Base-by-base conservation (phyloP, 2,888 invertebrate species). In the Trisateles emortualis region DNA sequence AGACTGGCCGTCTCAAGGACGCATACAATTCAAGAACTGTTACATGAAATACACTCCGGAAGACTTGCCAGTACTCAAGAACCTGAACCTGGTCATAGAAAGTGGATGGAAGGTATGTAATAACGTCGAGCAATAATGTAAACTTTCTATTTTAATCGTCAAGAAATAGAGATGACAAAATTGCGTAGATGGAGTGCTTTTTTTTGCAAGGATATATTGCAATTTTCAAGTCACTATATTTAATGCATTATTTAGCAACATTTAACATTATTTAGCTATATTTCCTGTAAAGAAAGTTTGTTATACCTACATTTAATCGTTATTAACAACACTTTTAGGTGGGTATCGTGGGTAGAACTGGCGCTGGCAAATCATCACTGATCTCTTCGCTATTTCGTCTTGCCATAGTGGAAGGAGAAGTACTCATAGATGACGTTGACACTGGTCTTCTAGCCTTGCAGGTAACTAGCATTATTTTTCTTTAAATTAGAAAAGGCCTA, bases 331-430 rank as follows among this genome's bases (percentile, higher is more conserved):
- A n/a, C n/a, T 91, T 88, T 65, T 83, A 97, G 95, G 94, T 97
- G 51, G 97, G 97, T 10, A 96, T 97, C 64, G 96, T 97, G 3
- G 97, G 97, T 1, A 93, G 97, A 48, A 97, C 97, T 0, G 97
- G 97, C 0, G 97, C 97, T 0, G 97, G 97, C 0, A 97, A 97
- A 83, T 96, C 96, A 0, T 96, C 96, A 0, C 86, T 97, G 10
- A 96, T 97, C 59, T 94, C 96, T 0, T 96, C 96, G 0, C 85
- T 98, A 47, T 98, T 97, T 87, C 94, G 97, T 3, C 90, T 97
- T 52, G 94, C 96, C 0, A 94, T 95, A 48, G 93, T 95, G 3
- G 94, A 95, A 56, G 97, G 97, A 2, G 88, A 90, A 33, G 94
- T 98, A 17, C 82, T 93, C 26, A 96, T 98, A 59, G 97, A 98